Conservation (phyloP, 2,113 vertebrate genomes). For the Neogobius melanostomus region DNA sequence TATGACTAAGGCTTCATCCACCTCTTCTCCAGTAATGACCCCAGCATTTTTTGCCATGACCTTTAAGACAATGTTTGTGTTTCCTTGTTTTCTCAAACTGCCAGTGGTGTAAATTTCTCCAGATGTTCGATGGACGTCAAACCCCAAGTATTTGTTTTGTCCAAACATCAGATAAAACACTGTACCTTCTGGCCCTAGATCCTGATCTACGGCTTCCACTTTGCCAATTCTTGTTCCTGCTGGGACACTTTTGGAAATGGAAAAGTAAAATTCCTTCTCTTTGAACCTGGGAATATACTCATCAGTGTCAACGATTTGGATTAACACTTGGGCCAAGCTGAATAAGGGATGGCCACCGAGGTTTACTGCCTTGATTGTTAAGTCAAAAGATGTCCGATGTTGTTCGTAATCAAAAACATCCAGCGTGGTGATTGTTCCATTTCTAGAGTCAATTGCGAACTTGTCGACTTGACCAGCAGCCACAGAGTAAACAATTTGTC, state of each 20-base stretch:
- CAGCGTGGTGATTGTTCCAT: slow-evolving; percentile 66
- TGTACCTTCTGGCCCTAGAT: slow-evolving; percentile 69
- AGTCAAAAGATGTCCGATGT: slow-evolving; percentile 61
- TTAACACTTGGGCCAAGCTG: slow-evolving; percentile 64
- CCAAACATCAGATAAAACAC: slow-evolving; percentile 73
- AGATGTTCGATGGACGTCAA: slow-evolving; percentile 56
- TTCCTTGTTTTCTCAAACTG: slow-evolving; percentile 64
- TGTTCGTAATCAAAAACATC: slow-evolving; percentile 75
- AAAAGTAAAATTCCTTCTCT: slow-evolving; percentile 65
- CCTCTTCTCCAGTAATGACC: slow-evolving; percentile 66
- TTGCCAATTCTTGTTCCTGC: slow-evolving; percentile 65
- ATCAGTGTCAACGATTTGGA: slow-evolving; percentile 70
- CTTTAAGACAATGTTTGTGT: slow-evolving; percentile 55
- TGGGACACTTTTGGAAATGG: slow-evolving; percentile 63
- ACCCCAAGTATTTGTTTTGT: slow-evolving; percentile 63
- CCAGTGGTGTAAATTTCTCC: slow-evolving; percentile 69
- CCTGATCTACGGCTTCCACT: slow-evolving; percentile 69
- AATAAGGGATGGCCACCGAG: slow-evolving; percentile 49
- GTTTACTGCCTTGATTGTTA: slow-evolving; percentile 74
- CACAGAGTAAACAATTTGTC: slow-evolving; percentile 68
- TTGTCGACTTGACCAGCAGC: slow-evolving; percentile 64
- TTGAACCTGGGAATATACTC: slow-evolving; percentile 73
- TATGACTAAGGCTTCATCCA: slow-evolving; percentile 70
- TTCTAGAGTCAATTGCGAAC: slow-evolving; percentile 67
- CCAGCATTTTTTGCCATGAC: slow-evolving; percentile 76